Base-by-base conservation (phyloP, 2,797 vertebrate species). In the Etheostoma nigrum region DNA sequence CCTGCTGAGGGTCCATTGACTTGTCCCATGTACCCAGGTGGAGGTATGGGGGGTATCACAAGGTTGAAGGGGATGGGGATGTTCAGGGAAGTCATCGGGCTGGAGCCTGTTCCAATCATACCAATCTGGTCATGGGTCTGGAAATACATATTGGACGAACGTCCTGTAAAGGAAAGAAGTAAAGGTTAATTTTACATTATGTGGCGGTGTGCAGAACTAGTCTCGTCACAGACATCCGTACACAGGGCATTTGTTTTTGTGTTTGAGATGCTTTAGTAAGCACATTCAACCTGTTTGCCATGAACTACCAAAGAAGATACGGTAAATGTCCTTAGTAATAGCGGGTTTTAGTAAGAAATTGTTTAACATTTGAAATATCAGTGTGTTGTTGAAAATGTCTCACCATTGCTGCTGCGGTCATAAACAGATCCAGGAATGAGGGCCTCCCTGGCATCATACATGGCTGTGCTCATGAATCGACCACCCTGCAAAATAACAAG, bases 81-180 rank as follows among this genome's bases (percentile, higher is more conserved):
- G 94, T 99, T 99, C 96, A 99, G 96, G 49, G 97, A 96, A 0
- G 96, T 95, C 89, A 98, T 94, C 0, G 97, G 97, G 92, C 93
- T 96, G 51, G 96, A 95, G n/a, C 97, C 96, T 0, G 97, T 95
- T 0, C 97, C 97, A 60, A 99, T 99, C 97, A 99, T 97, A 73
- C 98, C 97, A 0, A 99, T 97, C 95, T 99, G 98, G 93, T 99
- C 98, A 0, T 99, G 98, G 12, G 98, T 99, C 76, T 99, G 98
- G 93, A 99, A 99, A 91, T 99, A 99, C 97, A 98, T 97, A 89
- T 95, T 99, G 21, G 98, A 97, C 0, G 97, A 95, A 47, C 97
- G 97, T 0, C 97, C 97, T 97, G 92, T 27, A n/a, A 19, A 1
- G 16, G 25, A 60, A 44, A 71, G 5, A 61, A 49, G 25, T 1